Conservation (phyloP, 2,113 vertebrate species). For the Dicentrarchus labrax region DNA sequence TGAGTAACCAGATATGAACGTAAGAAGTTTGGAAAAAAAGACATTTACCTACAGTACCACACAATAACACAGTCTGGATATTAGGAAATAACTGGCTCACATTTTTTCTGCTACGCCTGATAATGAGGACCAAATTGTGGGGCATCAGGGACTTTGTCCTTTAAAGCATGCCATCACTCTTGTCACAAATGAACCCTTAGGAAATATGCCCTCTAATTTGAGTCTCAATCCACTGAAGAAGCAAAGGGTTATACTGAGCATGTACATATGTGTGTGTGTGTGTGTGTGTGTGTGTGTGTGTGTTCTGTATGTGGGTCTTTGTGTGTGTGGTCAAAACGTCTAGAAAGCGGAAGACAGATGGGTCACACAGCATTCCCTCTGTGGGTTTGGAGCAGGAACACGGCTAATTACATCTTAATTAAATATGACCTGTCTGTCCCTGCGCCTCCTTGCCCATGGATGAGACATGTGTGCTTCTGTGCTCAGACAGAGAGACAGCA, state of each 20-base stretch:
- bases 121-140: conserved; percentile 1
- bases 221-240: conserved; percentile 54
- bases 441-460: conserved; percentile 28
- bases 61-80: background rate
- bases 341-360: conserved; percentile 69
- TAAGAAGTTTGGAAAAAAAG: background rate
- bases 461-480: conserved; percentile 31
- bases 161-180: conserved; percentile 56
- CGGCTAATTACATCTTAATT: conserved; percentile 80
- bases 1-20: background rate
- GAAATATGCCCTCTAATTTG: conserved; percentile 57
- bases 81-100: background rate
- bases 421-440: conserved; percentile 76
- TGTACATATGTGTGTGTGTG: conserved; percentile 6
- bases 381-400: conserved; percentile 66
- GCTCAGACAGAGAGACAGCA: background rate
- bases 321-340: conserved; percentile 35
- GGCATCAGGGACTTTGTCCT: conserved; percentile 53
- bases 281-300: background rate
- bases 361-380: conserved; percentile 63
- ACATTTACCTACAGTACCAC: background rate
- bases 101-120: background rate
- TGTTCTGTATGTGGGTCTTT: conserved; percentile 12
- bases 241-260: conserved; percentile 35
- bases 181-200: conserved; percentile 61